Base-by-base conservation (phyloP, 2,888 invertebrate genomes). In the Aphodius sticticus region DNA sequence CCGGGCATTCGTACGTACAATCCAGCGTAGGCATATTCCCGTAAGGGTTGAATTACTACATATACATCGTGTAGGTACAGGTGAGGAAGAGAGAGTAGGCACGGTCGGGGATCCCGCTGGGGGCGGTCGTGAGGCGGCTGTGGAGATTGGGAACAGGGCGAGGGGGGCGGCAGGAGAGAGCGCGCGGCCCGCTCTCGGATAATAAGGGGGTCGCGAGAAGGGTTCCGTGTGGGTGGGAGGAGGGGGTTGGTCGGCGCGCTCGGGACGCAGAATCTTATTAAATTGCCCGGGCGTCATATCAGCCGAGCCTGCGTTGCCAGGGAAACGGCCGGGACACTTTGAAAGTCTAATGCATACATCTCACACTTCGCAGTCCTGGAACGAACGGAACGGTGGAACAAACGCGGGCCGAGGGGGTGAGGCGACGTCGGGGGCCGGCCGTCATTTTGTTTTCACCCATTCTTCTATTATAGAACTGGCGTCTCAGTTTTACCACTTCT, bases 241-340 rank as follows among this genome's bases (percentile, higher is more conserved):
- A 77, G 81, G 82, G 78, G 76, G 78, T 82, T 82, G 82, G 81
- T 82, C 80, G 84, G 84, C 85, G 85, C 85, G 84, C 86, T 86
- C 87, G 87, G 88, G 89, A 88, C 88, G 89, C 89, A 89, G 89
- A 90, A 89, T 89, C 89, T 89, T 89, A 89, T 89, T 89, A 89
- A 89, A 89, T 89, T 89, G 89, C 89, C 89, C 92, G 92, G 92
- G 92, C 93, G 92, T 92, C 92, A 92, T 92, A 92, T 92, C 89
- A 89, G 88, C 88, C 89, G 91, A 91, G 91, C 91, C 91, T 91
- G 91, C 92, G 92, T 93, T 92, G 91, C 92, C 91, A 92, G 91
- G 92, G 92, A 91, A 91, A 92, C 92, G 92, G 92, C 92, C 92
- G 92, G 92, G 92, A 89, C 89, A 89, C 89, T 89, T 89, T 89